These are phyloP conservation scores for Aphidius ervi DNA, from an alignment of 1,140 invertebrate genomes.

Conservation along the genomic window DNA sequence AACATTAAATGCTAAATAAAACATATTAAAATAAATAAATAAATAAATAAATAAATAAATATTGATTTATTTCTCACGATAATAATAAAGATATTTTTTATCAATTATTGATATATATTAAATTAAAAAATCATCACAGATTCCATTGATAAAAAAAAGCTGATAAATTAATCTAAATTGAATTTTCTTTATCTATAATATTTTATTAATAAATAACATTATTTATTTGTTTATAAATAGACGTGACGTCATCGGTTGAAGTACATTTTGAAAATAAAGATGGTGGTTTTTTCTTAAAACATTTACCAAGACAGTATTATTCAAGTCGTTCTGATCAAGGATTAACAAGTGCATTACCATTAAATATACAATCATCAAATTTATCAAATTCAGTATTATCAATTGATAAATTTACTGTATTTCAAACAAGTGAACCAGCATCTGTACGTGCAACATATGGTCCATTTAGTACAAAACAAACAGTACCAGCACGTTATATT, in stretches of 20 bases:
- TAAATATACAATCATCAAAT: constrained; percentile 15
- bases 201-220: neutral
- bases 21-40: neutral
- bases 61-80: too few species aligned
- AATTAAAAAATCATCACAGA: neutral
- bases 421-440: constrained; percentile 80
- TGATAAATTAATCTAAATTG: too few species aligned
- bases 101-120: too few species aligned
- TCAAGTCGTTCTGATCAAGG: constrained; percentile 26
- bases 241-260: constrained; percentile 60
- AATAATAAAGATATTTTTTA: too few species aligned
- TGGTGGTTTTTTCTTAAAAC: constrained; percentile 83
- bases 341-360: constrained; percentile 22
- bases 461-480: constrained; percentile 89
- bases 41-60: too few species aligned
- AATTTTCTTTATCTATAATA: neutral
- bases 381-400: constrained; percentile 59
- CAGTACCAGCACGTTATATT: constrained; percentile 83
- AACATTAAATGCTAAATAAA: neutral
- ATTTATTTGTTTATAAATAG: constrained; percentile 28
- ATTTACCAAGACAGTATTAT: constrained; percentile 63
- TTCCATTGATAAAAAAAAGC: too few species aligned
- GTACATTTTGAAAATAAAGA: constrained; percentile 87
- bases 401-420: constrained; percentile 79
- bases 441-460: constrained; percentile 86